A percentile compares a stretch with the other conserved stretches of the same genome.
phyloP scores from a whole-genome alignment of 2,888 invertebrate species.

The Heliconius ismenius region DNA sequence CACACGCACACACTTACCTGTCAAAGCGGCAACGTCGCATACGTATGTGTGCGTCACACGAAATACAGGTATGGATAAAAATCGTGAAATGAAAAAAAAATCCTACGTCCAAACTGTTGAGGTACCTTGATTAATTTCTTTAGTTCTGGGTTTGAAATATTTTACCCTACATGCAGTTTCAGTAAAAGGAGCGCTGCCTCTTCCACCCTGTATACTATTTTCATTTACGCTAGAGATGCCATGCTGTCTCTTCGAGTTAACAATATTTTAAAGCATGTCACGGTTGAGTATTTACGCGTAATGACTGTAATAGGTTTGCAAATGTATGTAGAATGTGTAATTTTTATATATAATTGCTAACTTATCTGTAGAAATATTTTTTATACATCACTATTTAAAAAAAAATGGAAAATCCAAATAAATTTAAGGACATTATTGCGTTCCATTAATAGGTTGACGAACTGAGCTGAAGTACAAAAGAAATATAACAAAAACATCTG shows the following conservation, averaged over 20 bases:
- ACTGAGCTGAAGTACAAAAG: neutral
- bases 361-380: neutral
- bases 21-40: too few species aligned
- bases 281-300: constrained; percentile 17
- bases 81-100: too few species aligned
- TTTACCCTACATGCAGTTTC: too few species aligned
- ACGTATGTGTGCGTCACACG: too few species aligned
- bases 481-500: neutral
- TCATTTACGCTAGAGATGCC: constrained; percentile 23
- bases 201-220: neutral
- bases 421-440: neutral
- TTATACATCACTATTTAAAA: neutral
- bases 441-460: neutral
- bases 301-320: constrained; percentile 5
- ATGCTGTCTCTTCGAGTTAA: constrained; percentile 24
- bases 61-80: too few species aligned
- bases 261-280: constrained; percentile 41
- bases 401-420: neutral
- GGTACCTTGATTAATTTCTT: too few species aligned
- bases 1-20: too few species aligned
- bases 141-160: too few species aligned
- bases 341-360: neutral
- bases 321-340: neutral
- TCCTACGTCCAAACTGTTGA: too few species aligned
- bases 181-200: too few species aligned